phyloP scores from a whole-genome alignment of 2,113 vertebrate genomes.

The Pachyramphus minor region DNA sequence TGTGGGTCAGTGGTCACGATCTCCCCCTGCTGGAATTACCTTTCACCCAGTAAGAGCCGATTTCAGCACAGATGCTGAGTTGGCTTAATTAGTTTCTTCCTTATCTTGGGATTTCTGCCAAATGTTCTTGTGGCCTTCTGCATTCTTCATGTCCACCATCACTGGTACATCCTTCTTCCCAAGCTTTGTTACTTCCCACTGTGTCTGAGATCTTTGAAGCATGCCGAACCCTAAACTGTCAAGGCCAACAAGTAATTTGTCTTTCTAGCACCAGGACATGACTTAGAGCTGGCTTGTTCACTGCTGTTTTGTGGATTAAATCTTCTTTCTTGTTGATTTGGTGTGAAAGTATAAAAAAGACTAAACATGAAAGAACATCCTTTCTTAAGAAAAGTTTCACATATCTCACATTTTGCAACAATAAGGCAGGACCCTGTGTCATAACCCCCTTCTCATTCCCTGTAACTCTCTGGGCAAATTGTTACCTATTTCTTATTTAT shows the following conservation, averaged over 20 bases:
- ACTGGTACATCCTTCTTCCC: not conserved
- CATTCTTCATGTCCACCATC: not conserved
- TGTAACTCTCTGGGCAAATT: not conserved
- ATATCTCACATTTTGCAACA: not conserved
- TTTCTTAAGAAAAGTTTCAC: not conserved
- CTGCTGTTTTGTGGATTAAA: not conserved
- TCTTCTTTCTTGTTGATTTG: not conserved
- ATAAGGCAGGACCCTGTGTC: not conserved
- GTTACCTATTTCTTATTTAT: not conserved
- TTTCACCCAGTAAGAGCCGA: not conserved
- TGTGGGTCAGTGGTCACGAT: accelerated
- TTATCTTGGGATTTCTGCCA: not conserved
- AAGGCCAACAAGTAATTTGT: not conserved
- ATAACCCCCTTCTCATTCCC: not conserved
- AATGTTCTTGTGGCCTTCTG: not conserved
- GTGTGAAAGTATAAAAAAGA: not conserved
- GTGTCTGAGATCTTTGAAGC: not conserved
- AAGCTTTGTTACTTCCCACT: not conserved
- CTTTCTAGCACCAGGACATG: not conserved
- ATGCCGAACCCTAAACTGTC: not conserved
- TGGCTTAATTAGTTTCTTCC: not conserved
- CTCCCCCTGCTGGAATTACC: not conserved
- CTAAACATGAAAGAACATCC: not conserved
- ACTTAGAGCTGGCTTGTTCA: not conserved
- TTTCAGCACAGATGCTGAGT: not conserved